A percentile compares a stretch with the other conserved stretches of the same genome.
These are phyloP conservation scores for Pipra filicauda DNA, from an alignment of 2,113 vertebrate genomes.

Conservation along the genomic window DNA sequence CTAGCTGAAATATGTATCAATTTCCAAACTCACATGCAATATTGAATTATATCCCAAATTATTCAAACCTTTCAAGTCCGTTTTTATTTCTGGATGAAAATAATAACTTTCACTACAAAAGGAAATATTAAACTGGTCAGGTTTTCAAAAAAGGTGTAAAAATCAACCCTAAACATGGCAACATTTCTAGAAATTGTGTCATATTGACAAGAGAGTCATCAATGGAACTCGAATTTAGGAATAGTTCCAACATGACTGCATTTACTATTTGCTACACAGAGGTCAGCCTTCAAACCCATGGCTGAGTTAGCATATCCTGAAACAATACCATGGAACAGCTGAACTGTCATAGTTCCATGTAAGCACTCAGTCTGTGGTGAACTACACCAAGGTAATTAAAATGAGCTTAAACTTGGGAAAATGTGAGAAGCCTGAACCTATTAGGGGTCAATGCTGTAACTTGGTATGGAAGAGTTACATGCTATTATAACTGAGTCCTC, in stretches of 20 bases:
- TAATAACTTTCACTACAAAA: not conserved
- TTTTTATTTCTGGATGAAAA: not conserved
- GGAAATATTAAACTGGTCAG: not conserved
- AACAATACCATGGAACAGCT: not conserved
- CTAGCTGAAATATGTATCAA: not conserved
- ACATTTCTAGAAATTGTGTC: not conserved
- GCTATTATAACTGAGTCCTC: not conserved
- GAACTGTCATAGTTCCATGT: accelerated
- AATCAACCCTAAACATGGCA: not conserved
- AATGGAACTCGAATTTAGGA: not conserved
- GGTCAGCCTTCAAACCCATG: not conserved
- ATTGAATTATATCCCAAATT: not conserved
- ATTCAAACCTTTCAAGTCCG: not conserved
- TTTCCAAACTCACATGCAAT: not conserved
- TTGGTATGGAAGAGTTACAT: not conserved
- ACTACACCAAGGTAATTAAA: not conserved
- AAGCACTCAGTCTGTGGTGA: not conserved
- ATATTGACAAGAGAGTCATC: not conserved
- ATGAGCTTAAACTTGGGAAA: not conserved
- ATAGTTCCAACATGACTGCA: not conserved
- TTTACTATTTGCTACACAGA: not conserved
- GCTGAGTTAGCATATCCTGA: not conserved
- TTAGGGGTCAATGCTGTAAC: not conserved
- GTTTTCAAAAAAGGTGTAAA: not conserved
- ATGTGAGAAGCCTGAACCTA: not conserved